Base-by-base conservation (phyloP, 2,797 vertebrate genomes). In the Nothura maculosa region DNA sequence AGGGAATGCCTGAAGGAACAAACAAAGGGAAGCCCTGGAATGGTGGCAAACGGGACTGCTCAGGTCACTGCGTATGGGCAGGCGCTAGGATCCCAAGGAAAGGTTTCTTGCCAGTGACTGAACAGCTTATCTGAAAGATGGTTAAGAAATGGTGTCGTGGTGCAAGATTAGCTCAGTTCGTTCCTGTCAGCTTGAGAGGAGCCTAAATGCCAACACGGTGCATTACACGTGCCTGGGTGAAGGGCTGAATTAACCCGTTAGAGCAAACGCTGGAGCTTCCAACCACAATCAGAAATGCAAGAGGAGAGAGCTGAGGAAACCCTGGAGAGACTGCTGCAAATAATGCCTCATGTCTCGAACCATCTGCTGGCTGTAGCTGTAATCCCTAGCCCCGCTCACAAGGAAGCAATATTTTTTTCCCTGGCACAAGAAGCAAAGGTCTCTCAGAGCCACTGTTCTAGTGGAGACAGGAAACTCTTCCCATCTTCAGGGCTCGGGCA, bases 251-350 rank as follows among this genome's bases (percentile, higher is more conserved):
- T 73, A 79, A 73, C 27, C 21, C 14, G 7, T 42, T 66, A 20
- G 5, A 7, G 9, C 0, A 1, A 12, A 12, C 0, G 0, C 14
- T 27, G 45, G 45, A 92, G 24, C 38, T 27, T 74, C 50, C 50
- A 45, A 58, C 6, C 43, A 32, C 27, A 45, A 20, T 42, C 69
- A 32, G 7, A 15, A 54, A 43, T 52, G 14, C 52, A 50, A 55
- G 47, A 70, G 64, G 19, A 63, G 27, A 48, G 84, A 81, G 40
- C 28, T 43, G 60, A 76, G 74, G 9, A 36, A 90, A 89, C 22
- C 7, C 47, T 63, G 19, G 36, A 25, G 25, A 54, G 12, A 60
- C 28, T 48, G 48, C 60, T 81, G 76, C n/a, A 52, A 58, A 66
- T 34, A 1, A 36, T 73, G 45, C 61, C 64, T 80, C 69, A 42